A percentile compares a stretch with the other conserved stretches of the same genome.
phyloP scores from a whole-genome alignment of 2,113 vertebrate genomes.

The Phyllostomus hastatus region DNA sequence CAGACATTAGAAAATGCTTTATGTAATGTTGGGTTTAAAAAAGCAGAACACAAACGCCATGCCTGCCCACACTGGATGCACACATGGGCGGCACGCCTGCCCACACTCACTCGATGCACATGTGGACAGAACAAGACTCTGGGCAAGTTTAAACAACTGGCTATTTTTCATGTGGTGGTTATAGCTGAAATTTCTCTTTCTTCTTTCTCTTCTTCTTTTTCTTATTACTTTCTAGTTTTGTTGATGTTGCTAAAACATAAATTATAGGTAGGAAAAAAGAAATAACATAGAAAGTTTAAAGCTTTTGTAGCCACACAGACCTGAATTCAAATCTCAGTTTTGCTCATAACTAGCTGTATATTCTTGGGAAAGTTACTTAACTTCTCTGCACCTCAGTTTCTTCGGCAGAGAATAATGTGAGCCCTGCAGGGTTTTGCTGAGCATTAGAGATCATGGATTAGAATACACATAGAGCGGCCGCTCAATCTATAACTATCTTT shows the following conservation, averaged over 20 bases:
- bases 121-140: not conserved
- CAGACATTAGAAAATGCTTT: not conserved
- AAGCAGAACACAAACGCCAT: no score
- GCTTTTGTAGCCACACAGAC: not conserved
- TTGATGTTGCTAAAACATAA: constrained; percentile 4
- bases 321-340: not conserved
- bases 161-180: not conserved
- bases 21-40: not conserved
- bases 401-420: not conserved
- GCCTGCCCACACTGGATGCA: no score
- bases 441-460: not conserved
- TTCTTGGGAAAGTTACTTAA: not conserved
- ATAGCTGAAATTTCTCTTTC: not conserved
- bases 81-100: not conserved
- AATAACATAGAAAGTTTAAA: not conserved
- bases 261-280: not conserved
- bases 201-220: not conserved
- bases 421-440: not conserved
- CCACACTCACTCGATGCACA: not conserved
- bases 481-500: not conserved
- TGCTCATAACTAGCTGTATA: not conserved
- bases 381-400: not conserved
- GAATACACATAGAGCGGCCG: not conserved
- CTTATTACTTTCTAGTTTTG: not conserved
- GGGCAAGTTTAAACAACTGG: not conserved